phyloP scores from a whole-genome alignment of 2,113 vertebrate species.

The Oryzias melastigma region DNA sequence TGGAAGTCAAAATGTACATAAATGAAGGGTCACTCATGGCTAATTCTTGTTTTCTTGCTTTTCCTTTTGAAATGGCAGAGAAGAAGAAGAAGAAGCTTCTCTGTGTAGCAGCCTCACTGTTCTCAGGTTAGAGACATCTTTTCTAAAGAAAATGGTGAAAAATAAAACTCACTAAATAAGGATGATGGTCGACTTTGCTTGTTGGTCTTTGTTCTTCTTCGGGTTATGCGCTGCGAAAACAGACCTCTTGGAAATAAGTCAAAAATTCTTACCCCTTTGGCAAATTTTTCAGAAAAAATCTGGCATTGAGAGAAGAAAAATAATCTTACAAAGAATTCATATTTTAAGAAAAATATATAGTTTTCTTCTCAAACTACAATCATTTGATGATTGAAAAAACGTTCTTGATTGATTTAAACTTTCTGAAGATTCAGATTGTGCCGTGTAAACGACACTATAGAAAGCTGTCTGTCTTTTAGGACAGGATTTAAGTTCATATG shows the following conservation, averaged over 20 bases:
- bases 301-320: too few relatives aligned
- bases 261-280: not conserved
- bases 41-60: slow-evolving; percentile 32
- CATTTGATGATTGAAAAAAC: too few relatives aligned
- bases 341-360: too few relatives aligned
- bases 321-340: too few relatives aligned
- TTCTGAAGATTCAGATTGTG: too few relatives aligned
- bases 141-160: slow-evolving; percentile 63
- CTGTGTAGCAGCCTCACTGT: slow-evolving; percentile 67
- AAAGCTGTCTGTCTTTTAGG: too few relatives aligned
- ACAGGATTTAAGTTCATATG: too few relatives aligned
- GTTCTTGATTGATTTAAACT: too few relatives aligned
- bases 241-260: not conserved
- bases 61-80: slow-evolving; percentile 54
- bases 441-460: too few relatives aligned
- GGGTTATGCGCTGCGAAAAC: not conserved
- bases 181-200: slow-evolving; percentile 25
- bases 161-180: slow-evolving; percentile 58
- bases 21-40: slow-evolving; percentile 56
- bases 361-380: too few relatives aligned
- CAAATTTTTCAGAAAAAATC: not conserved
- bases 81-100: slow-evolving; percentile 14
- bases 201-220: slow-evolving; percentile 23
- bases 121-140: slow-evolving; percentile 71
- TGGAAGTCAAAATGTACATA: slow-evolving; percentile 38